These are phyloP conservation scores for Drosophila mimica DNA, from an alignment of 2,888 invertebrate genomes.

Conservation along the genomic window DNA sequence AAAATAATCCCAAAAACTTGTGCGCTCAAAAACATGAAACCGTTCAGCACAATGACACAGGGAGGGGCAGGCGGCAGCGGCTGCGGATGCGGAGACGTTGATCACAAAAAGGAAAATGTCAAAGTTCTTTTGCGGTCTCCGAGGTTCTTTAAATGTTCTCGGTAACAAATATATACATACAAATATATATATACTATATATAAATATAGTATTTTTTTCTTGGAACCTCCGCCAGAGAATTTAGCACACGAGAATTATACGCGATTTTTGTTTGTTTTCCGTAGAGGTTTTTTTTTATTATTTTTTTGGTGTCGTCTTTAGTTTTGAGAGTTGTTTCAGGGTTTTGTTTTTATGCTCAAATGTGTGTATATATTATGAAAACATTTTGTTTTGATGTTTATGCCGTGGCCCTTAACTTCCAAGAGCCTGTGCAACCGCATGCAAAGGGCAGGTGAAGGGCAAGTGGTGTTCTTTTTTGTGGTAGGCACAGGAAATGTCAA, in stretches of 20 bases:
- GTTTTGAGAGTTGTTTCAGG: constrained; percentile 37
- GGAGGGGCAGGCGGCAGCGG: background rate
- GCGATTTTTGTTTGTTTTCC: constrained; percentile 23
- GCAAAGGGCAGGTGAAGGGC: constrained; percentile 21
- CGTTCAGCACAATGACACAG: constrained; percentile 63
- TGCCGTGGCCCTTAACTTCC: constrained; percentile 25
- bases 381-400: constrained; percentile 50
- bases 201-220: constrained; percentile 43
- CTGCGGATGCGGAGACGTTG: constrained; percentile 57
- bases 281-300: constrained; percentile 24
- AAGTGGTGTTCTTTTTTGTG: constrained; percentile 2
- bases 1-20: constrained; percentile 78
- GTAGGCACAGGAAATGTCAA: constrained; percentile 71
- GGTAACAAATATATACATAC: constrained; percentile 48
- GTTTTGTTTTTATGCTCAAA: constrained; percentile 11
- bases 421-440: constrained; percentile 6
- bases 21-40: constrained; percentile 74
- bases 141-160: constrained; percentile 78
- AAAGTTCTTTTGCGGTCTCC: constrained; percentile 77
- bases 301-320: constrained; percentile 35
- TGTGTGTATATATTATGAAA: constrained; percentile 24
- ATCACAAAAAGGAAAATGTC: constrained; percentile 77
- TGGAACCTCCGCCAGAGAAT: constrained; percentile 71
- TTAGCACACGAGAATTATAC: constrained; percentile 60
- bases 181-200: constrained; percentile 2